These are phyloP conservation scores for Coleophora flavipennella DNA, from an alignment of 2,888 invertebrate species.

Conservation along the genomic window DNA sequence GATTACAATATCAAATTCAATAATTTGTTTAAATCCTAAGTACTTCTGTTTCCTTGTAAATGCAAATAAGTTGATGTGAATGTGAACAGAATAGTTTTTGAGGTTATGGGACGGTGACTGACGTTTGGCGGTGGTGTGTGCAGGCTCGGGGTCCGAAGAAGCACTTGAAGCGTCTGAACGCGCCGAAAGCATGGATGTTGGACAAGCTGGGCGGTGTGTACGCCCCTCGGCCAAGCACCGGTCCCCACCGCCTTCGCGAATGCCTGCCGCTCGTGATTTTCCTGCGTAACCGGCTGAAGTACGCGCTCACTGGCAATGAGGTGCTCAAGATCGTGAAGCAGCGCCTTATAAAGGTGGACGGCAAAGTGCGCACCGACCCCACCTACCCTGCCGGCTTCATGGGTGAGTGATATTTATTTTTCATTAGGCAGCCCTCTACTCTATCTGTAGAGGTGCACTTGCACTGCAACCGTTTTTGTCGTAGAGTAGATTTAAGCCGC, in stretches of 20 bases:
- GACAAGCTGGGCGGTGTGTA: slow-evolving; percentile 99
- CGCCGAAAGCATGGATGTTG: slow-evolving; percentile 99
- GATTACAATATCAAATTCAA: too few relatives aligned
- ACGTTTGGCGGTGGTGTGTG: slow-evolving; percentile 22
- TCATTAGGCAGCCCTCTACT: too few relatives aligned
- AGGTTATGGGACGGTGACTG: slow-evolving; percentile 1
- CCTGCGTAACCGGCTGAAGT: slow-evolving; percentile 97
- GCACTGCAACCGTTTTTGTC: too few relatives aligned
- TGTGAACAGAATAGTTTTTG: not conserved
- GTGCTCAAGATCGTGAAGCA: slow-evolving; percentile 99
- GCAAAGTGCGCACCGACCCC: slow-evolving; percentile 97
- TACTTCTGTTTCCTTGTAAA: too few relatives aligned
- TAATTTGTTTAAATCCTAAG: too few relatives aligned
- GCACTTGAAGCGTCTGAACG: slow-evolving; percentile 99
- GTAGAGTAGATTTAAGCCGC: too few relatives aligned
- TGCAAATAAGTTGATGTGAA: too few relatives aligned
- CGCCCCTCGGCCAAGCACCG: slow-evolving; percentile 97
- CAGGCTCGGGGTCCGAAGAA: slow-evolving; percentile 99
- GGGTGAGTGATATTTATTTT: slow-evolving; percentile 78
- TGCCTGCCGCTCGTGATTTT: slow-evolving; percentile 97
- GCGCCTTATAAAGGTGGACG: slow-evolving; percentile 97
- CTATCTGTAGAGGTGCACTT: too few relatives aligned
- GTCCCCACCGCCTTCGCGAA: slow-evolving; percentile 98
- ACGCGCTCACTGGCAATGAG: slow-evolving; percentile 96
- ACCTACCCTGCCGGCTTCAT: slow-evolving; percentile 99